Percentiles rank a stretch among this genome's conserved stretches.
Conservation (phyloP, 2,888 invertebrate species). For the Lagria hirta region DNA sequence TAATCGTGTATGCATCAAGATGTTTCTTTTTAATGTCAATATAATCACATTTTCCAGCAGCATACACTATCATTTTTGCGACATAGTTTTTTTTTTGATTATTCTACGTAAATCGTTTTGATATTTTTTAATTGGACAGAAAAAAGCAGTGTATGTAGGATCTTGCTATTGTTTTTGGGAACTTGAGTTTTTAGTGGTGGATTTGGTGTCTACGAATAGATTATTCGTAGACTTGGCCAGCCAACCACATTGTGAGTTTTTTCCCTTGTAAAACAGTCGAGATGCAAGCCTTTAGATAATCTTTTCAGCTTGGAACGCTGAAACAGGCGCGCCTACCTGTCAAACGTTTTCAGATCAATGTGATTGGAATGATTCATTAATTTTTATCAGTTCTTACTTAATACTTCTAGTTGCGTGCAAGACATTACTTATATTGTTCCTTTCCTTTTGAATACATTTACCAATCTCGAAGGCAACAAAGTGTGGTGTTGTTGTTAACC, state of each 20-base stretch:
- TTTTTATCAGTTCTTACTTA: conserved; percentile 10
- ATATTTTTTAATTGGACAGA: too few relatives aligned
- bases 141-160: too few relatives aligned
- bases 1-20: too few relatives aligned
- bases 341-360: conserved; percentile 15
- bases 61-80: conserved; percentile 7
- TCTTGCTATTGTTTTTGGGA: too few relatives aligned
- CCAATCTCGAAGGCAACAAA: conserved; percentile 4
- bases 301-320: conserved; percentile 10
- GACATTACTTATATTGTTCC: conserved; percentile 7
- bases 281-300: conserved; percentile 10
- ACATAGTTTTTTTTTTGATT: too few relatives aligned
- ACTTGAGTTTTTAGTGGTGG: too few relatives aligned
- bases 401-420: conserved; percentile 11
- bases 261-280: conserved; percentile 5
- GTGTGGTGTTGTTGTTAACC: conserved; percentile 10
- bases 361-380: conserved; percentile 21
- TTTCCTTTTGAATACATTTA: conserved; percentile 2
- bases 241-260: too few relatives aligned
- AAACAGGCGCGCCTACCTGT: conserved; percentile 18
- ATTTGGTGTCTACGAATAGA: too few relatives aligned
- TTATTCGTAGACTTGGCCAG: too few relatives aligned
- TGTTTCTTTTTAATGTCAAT: conserved; percentile 3
- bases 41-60: conserved; percentile 3
- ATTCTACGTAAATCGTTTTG: too few relatives aligned